These are phyloP conservation scores for Nothocercus julius DNA, from an alignment of 2,113 vertebrate species.

Conservation along the genomic window DNA sequence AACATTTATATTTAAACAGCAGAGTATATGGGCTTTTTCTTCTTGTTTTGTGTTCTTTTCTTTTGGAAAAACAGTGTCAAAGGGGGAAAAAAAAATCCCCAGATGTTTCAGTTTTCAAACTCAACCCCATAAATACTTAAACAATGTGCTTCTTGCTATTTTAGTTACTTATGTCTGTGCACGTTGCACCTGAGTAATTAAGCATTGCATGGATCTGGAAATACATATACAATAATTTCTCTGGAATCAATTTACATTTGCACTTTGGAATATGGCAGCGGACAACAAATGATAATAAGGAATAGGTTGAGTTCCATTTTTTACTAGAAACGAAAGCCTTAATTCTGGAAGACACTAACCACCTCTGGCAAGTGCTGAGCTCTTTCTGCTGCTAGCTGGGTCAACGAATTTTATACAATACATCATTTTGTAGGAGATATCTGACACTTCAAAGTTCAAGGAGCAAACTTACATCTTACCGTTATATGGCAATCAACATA, in stretches of 20 bases:
- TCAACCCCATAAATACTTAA: slow-evolving; percentile 41
- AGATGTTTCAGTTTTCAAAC: slow-evolving; percentile 25
- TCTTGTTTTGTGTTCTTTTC: not conserved
- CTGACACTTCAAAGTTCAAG: not conserved
- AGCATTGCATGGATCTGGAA: not conserved
- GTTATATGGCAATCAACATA: not conserved
- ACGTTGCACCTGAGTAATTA: not conserved
- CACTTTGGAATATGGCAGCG: not conserved
- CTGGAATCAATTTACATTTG: not conserved
- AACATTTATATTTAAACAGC: slow-evolving; percentile 73
- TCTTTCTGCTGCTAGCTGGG: not conserved
- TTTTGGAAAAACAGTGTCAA: not conserved
- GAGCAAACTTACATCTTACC: not conserved
- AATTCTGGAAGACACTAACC: not conserved
- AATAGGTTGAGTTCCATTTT: not conserved
- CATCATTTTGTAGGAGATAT: not conserved
- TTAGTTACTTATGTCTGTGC: not conserved
- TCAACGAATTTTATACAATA: not conserved
- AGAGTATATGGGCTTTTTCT: not conserved
- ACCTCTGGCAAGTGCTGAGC: not conserved
- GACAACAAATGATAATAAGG: not conserved
- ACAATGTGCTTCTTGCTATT: not conserved
- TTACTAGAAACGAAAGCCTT: not conserved
- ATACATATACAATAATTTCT: not conserved
- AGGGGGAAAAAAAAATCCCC: not conserved